Evolutionary conservation across 2,113 vertebrate species (phyloP).

Genomic region (Phodopus roborovskii): DNA sequence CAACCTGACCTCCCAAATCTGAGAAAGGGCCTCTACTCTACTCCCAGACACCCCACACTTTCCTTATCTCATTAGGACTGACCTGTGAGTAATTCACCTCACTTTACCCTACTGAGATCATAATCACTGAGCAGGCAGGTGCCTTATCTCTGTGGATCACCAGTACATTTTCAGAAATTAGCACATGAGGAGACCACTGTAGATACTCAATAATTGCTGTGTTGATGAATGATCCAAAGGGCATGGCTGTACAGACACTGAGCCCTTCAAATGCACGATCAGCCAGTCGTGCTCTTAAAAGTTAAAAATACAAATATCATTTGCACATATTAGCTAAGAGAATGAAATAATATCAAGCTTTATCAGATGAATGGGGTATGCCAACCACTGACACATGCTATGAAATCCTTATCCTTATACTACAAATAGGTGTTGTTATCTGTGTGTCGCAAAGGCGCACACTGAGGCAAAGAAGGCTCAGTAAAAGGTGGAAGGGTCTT

Average conservation of each 20-base stretch:
- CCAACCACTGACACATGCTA: background rate
- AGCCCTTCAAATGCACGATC: background rate
- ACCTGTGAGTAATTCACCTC: background rate
- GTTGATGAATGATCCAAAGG: background rate
- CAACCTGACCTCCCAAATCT: background rate
- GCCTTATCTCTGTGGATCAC: background rate
- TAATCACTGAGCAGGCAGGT: background rate
- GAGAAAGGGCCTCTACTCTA: background rate
- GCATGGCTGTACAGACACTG: background rate
- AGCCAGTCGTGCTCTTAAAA: background rate
- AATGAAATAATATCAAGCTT: background rate
- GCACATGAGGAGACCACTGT: background rate
- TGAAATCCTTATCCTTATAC: background rate
- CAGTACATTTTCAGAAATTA: background rate
- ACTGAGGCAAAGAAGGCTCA: background rate
- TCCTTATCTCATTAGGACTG: background rate
- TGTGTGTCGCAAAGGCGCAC: background rate
- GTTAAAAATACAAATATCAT: slow-evolving; percentile 1
- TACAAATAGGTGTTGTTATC: background rate
- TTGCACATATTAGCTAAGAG: background rate
- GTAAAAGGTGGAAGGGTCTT: background rate
- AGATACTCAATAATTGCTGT: background rate
- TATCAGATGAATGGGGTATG: background rate
- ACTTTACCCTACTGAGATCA: background rate
- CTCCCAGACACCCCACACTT: background rate